These are phyloP conservation scores for Nomada fucata DNA, from an alignment of 2,888 invertebrate genomes.

Conservation along the genomic window DNA sequence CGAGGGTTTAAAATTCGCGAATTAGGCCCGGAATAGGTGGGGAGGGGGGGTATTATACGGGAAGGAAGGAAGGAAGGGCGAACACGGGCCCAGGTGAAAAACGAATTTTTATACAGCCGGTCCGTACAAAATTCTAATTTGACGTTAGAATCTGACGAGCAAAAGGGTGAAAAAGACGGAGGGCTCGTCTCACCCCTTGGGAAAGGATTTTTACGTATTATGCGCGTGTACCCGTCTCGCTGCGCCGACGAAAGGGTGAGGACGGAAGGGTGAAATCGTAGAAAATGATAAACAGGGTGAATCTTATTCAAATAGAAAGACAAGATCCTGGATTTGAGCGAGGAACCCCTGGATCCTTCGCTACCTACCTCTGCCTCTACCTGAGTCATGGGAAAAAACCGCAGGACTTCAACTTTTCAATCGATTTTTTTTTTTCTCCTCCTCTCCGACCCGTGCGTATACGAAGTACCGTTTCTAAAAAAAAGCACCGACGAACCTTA, in stretches of 20 bases:
- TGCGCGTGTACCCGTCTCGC: constrained; percentile 63
- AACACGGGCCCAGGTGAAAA: constrained; percentile 77
- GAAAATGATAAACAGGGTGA: constrained; percentile 83
- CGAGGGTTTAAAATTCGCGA: background rate
- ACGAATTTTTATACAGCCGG: constrained; percentile 76
- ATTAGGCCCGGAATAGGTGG: background rate
- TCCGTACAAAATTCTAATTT: constrained; percentile 82
- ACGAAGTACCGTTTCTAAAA: background rate
- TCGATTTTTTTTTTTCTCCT: constrained; percentile 48
- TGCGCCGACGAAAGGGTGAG: constrained; percentile 68
- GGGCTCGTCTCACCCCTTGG: constrained; percentile 77
- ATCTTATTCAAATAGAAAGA: constrained; percentile 83
- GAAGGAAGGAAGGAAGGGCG: constrained; percentile 40
- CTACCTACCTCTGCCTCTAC: constrained; percentile 60
- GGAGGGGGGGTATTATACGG: constrained; percentile 12
- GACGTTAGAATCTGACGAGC: constrained; percentile 77
- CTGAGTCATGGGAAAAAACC: constrained; percentile 76
- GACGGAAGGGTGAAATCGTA: constrained; percentile 73
- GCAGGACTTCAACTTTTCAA: constrained; percentile 66
- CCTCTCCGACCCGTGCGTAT: background rate
- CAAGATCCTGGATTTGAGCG: constrained; percentile 80
- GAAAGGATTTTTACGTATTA: constrained; percentile 80
- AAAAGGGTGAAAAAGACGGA: constrained; percentile 67
- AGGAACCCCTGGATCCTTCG: constrained; percentile 61
- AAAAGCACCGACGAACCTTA: constrained; percentile 12